Evolutionary conservation across 53 echinoderm and acorn worm species (phyloP), one percentile per base, ranked within the genome.

Genomic region (Henricia sp.): DNA sequence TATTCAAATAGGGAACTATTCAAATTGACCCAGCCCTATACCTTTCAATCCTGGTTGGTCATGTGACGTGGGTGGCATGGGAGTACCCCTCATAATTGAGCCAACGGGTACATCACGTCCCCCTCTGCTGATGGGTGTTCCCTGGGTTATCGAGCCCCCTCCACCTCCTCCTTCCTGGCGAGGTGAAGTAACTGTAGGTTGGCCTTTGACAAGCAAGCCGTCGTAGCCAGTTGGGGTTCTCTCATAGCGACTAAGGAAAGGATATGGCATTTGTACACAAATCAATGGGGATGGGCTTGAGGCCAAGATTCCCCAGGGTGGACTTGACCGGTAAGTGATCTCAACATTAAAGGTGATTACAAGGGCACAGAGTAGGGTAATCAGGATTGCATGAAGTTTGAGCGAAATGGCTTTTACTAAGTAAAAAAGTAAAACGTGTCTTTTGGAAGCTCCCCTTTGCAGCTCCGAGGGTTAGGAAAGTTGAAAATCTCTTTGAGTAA

Each of bases 121-220:
- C 37, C 85, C 93, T 56, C 90, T 76, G 37, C 87, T 78, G 53
- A 86, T 82, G 3, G 97, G 97, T 20, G 94, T 96, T 0, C 94
- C 97, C 85, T 93, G 93, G 27, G 97, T 92, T 50, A 96, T 96
- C 58, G 97, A 96, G 2, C 97, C 97, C 43, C 51, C 74, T 28
- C 63, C 78, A 25, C 73, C 83, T 20, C 46, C 83, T 26, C 74
- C 73, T 64, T 84, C 59, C 58, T 93, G 93, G 37, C 90, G 74
- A 32, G 93, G 93, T 56, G 93, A 93, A 24, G 87, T 85, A 60
- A 83, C 75, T 52, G 92, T 72, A 11, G 86, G 91, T 25, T 85
- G 87, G 0, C 60, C 83, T 69, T 91, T 91, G 62, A 92, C 83
- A 52, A 91, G 69, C 5, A 86, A 34, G 0, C 86, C 89, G 34